Evolutionary conservation across 2,888 invertebrate genomes (phyloP).

Genomic region (Sminthurinus aureus): DNA sequence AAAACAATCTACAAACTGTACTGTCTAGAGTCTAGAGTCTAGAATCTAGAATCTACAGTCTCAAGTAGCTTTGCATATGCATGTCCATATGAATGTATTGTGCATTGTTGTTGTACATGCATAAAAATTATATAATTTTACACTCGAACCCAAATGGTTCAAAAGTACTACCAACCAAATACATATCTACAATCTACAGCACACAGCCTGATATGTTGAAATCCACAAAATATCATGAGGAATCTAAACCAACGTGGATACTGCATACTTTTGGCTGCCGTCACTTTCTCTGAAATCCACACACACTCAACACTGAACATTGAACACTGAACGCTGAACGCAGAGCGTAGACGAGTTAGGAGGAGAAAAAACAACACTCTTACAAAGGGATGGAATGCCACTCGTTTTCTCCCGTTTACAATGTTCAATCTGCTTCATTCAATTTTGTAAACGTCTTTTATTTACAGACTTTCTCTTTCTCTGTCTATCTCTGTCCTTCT

Average conservation of each 20-base stretch:
- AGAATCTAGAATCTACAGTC: too few relatives aligned
- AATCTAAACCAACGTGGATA: neutral
- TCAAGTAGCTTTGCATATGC: too few relatives aligned
- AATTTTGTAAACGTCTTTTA: conserved; percentile 30
- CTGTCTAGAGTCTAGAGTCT: too few relatives aligned
- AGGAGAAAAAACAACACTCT: conserved; percentile 25
- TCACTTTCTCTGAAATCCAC: too few relatives aligned
- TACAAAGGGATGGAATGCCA: conserved; percentile 25
- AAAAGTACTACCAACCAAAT: neutral
- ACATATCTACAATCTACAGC: neutral
- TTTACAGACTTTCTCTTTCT: conserved; percentile 7
- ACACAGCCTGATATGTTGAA: neutral
- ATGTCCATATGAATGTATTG: too few relatives aligned
- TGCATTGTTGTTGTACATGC: neutral
- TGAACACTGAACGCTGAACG: neutral
- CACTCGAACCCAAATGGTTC: conserved; percentile 5
- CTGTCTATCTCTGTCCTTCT: too few relatives aligned
- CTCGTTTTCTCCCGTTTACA: conserved; percentile 27
- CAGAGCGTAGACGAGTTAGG: neutral
- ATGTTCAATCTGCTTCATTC: conserved; percentile 31
- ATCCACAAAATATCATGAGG: too few relatives aligned
- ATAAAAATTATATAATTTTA: conserved; percentile 12
- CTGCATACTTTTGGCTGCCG: too few relatives aligned
- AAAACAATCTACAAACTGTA: too few relatives aligned
- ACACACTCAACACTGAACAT: too few relatives aligned